Evolutionary conservation across 2,113 vertebrate genomes (phyloP), one percentile per base, ranked within the genome.

Genomic region (Passerina amoena): DNA sequence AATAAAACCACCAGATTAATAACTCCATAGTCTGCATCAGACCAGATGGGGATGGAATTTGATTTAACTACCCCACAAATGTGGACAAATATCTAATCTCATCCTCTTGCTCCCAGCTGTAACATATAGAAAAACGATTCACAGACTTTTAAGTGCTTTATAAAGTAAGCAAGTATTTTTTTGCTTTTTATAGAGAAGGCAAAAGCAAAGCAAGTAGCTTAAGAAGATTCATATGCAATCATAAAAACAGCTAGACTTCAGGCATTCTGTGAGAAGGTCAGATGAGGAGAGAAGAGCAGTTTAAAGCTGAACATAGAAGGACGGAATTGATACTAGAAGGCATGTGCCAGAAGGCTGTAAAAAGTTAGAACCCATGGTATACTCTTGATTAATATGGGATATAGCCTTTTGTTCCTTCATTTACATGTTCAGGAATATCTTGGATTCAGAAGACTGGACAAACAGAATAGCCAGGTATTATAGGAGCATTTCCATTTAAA

Each of bases 181-280:
- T 40, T 82, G 12, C 3, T 40, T 88, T 80, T 38, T 77, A 16
- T 8, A 18, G 18, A 28, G 5, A 4, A 13, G 5, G 2, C 37
- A 5, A 56, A 40, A 69, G 6, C 9, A 53, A 30, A 77, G 17
- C 8, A 50, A 69, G 16, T 72, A 12, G 6, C 6, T 82, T 69
- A 48, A 70, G 38, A 31, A 15, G 10, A 37, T 48, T 56, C 0
- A 0, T n/a, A 45, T 65, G 18, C 7, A 64, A 37, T 69, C 44
- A 65, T 40, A 56, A 89, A 88, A 0, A 0, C 0, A 2, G 4
- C 14, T 44, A 31, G 11, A 57, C 12, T 56, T 77, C 2, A 6
- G 28, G 14, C 6, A 47, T 53, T 77, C 56, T 23, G 6, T 4
- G 23, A 79, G 7, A 68, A 12, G 11, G 42, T 31, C 22, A 65